Evolutionary conservation across 2,888 invertebrate species (phyloP).

Genomic region (Galeruca laticollis): DNA sequence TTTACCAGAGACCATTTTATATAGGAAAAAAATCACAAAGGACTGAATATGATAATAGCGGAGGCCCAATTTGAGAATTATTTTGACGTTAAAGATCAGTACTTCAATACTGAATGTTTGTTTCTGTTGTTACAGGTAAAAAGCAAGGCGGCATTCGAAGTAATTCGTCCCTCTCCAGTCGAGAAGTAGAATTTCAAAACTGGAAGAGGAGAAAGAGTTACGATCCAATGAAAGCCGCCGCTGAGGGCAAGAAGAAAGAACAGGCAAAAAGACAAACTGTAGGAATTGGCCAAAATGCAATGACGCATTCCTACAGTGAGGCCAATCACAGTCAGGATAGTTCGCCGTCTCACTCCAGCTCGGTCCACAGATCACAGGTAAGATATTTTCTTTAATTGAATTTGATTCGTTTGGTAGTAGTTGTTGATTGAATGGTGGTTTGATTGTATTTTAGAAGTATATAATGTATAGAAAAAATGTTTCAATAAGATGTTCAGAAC

Average conservation of each 20-base stretch:
- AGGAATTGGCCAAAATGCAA: conserved; percentile 48
- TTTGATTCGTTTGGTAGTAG: conserved; percentile 15
- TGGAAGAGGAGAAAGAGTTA: conserved; percentile 97
- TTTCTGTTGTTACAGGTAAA: conserved; percentile 62
- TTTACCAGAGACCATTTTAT: too few species aligned
- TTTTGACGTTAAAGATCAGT: too few species aligned
- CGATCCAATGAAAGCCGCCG: conserved; percentile 94
- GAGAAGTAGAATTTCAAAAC: conserved; percentile 91
- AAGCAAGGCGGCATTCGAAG: conserved; percentile 72
- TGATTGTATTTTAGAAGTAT: neutral
- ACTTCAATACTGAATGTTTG: too few species aligned
- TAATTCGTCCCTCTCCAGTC: conserved; percentile 78
- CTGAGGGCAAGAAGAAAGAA: conserved; percentile 81
- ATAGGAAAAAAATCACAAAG: too few species aligned
- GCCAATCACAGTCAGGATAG: conserved; percentile 61
- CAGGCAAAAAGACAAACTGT: conserved; percentile 65
- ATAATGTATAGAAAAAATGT: neutral
- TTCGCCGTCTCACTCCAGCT: conserved; percentile 66
- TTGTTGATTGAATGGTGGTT: neutral
- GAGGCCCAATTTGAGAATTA: too few species aligned
- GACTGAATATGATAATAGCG: too few species aligned
- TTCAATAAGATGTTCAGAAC: neutral
- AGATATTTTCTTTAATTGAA: conserved; percentile 40
- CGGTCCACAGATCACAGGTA: conserved; percentile 66
- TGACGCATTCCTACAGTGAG: conserved; percentile 64